These are phyloP conservation scores for Ailuropoda melanoleuca DNA, from an alignment of 2,113 vertebrate genomes.

Conservation along the genomic window DNA sequence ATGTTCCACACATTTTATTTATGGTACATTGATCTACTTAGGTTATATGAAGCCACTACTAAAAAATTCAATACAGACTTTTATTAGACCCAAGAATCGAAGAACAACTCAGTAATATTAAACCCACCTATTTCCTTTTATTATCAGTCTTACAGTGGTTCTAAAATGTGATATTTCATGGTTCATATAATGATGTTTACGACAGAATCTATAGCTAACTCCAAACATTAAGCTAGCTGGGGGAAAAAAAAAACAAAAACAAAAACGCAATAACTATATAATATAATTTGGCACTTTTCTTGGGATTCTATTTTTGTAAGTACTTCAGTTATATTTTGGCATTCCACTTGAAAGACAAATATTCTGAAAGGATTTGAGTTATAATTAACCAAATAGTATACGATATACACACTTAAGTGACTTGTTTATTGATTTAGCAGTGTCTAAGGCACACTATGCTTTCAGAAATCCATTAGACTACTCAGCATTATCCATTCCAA, in stretches of 20 bases:
- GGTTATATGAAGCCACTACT: conserved; percentile 19
- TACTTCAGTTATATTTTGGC: conserved; percentile 59
- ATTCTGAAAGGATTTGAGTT: conserved; percentile 47
- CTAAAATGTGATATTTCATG: conserved; percentile 55
- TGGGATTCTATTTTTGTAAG: conserved; percentile 59
- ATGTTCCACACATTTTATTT: background rate
- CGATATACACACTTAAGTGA: conserved; percentile 83
- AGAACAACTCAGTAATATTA: conserved; percentile 49
- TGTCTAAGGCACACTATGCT: conserved; percentile 72
- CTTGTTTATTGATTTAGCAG: conserved; percentile 84
- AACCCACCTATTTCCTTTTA: conserved; percentile 53
- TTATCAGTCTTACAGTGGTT: conserved; percentile 36
- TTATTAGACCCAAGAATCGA: background rate
- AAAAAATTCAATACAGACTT: conserved; percentile 48
- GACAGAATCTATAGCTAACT: conserved; percentile 43
- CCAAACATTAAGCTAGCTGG: background rate
- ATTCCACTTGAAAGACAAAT: conserved; percentile 59
- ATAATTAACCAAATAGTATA: conserved; percentile 73
- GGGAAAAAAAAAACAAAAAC: conserved; percentile 33
- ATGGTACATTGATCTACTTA: background rate
- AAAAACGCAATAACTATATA: background rate
- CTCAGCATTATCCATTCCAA: conserved; percentile 84
- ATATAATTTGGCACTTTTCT: conserved; percentile 10
- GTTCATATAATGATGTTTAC: conserved; percentile 41
- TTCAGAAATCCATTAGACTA: conserved; percentile 85